Conservation (phyloP, 2,888 invertebrate species). For the Serripes groenlandicus region DNA sequence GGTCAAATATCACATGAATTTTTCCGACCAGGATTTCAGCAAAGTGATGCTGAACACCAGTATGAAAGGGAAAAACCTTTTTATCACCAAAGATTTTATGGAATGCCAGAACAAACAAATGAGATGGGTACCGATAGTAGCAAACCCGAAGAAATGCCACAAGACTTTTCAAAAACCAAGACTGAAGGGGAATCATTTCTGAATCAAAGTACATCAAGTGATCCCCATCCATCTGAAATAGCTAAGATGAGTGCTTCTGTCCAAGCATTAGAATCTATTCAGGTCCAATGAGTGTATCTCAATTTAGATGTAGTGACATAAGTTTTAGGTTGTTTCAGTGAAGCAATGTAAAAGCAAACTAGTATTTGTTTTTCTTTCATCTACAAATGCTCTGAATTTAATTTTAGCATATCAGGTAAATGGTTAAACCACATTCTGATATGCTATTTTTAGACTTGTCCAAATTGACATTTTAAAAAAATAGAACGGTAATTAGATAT, state of each 20-base stretch:
- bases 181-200: neutral
- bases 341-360: too few relatives aligned
- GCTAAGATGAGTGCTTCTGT: constrained; percentile 38
- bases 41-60: neutral
- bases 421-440: too few relatives aligned
- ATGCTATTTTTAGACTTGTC: too few relatives aligned
- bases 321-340: too few relatives aligned
- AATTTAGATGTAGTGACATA: too few relatives aligned
- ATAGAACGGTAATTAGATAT: too few relatives aligned
- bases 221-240: constrained; percentile 29
- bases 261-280: constrained; percentile 26
- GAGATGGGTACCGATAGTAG: neutral
- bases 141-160: neutral
- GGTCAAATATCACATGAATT: neutral
- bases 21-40: constrained; percentile 3
- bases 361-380: too few relatives aligned
- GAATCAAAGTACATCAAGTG: neutral
- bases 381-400: too few relatives aligned
- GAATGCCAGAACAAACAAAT: neutral
- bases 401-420: too few relatives aligned
- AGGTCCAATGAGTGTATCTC: constrained; percentile 25
- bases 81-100: neutral
- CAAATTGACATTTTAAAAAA: too few relatives aligned
- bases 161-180: constrained; percentile 15
- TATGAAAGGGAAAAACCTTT: neutral